Base-by-base conservation (phyloP, 2,797 vertebrate genomes). In the Premnoplex brunnescens region DNA sequence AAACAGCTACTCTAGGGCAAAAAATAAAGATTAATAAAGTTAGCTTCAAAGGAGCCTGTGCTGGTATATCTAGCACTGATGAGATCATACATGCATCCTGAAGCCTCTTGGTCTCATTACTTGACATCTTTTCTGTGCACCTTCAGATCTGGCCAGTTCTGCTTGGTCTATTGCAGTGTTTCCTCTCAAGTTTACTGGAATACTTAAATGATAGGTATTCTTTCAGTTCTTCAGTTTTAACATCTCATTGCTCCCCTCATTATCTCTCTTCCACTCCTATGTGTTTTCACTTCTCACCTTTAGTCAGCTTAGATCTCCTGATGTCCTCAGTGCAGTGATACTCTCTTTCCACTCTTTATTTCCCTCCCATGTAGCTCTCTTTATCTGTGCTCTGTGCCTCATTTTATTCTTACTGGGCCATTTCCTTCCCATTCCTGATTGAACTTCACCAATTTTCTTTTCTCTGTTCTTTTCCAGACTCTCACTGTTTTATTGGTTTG, bases 401-500 rank as follows among this genome's bases (percentile, higher is more conserved):
- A 64, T 93, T 94, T 95, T 90, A n/a, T 88, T 95, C 51, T 59
- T 84, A 66, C 36, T 84, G 66, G 62, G 43, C 28, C 48, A 43
- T 96, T 94, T 94, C 48, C 37, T 44, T 36, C 89, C 34, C 16
- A 8, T 76, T 94, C 36, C 24, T 92, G 66, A 93, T 37, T 92
- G 78, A 84, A 89, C 60, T 91, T 84, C 56, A 59, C 59, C 48
- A 75, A 32, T 96, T 93, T 89, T 59, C 48, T 88, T 81, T 85
- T 58, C 46, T 93, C 36, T 72, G 49, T 75, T 83, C 67, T 86
- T 90, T 92, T 76, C 14, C 66, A 90, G 87, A 58, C 17, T 63
- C 81, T 80, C 14, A 36, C 75, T 88, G 76, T 78, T 93, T 89
- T 92, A 89, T 92, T 84, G 55, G 71, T 92, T 82, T 94, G 94